Base-by-base conservation (phyloP, 2,113 vertebrate genomes). In the Plestiodon gilberti region DNA sequence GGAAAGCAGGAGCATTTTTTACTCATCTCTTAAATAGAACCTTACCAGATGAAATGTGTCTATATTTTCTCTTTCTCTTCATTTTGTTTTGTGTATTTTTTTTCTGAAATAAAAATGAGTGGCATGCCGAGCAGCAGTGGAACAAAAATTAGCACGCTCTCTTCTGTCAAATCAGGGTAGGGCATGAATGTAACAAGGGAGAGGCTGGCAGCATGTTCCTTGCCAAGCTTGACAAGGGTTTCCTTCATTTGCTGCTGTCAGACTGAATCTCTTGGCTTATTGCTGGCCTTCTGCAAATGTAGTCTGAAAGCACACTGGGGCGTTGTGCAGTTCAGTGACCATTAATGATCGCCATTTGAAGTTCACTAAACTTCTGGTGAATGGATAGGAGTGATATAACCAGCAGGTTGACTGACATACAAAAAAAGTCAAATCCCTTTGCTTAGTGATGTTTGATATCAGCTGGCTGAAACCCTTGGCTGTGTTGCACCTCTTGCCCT, bases 311-410 rank as follows among this genome's bases (percentile, higher is more conserved):
- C 94, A 95, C 91, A 69, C 87, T 95, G 96, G 95, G 95, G 90
- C 95, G 91, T 96, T 95, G 92, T 95, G 95, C 95, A 88, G 95
- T 96, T 94, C 94, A 95, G 93, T 94, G 96, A 97, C 96, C 96
- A 95, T 97, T 96, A 96, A 95, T 93, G 94, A 96, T 96, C 94
- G 94, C 95, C 94, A 89, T 95, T 95, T 97, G 96, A 97, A 96
- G 96, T 97, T 97, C 96, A 97, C 93, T 96, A 96, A 96, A 96
- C 92, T 97, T 96, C 93, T 96, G 94, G 93, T 94, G 91, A 95
- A 85, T 94, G 92, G 93, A 93, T 95, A 95, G 92, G 87, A 93
- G 91, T 92, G 81, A 67, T 62, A 86, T 93, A 93, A 94, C 93
- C 91, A 93, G 92, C 92, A 91, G 86, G 83, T 91, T 95, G 93